phyloP scores from a whole-genome alignment of 2,113 vertebrate species.

The Holacanthus passer region DNA sequence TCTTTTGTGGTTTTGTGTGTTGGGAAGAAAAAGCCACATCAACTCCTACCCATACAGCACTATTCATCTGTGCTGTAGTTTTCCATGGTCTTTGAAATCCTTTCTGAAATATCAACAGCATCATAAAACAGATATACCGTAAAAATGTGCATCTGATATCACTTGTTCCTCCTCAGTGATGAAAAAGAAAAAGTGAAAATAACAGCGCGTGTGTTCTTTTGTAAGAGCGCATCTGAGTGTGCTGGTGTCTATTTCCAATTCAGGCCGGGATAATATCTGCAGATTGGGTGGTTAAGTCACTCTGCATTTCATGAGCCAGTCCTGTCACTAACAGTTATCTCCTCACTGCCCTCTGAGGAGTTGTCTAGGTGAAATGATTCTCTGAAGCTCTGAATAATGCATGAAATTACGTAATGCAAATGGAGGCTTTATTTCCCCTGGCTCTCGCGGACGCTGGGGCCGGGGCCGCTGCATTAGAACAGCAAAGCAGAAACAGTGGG shows the following conservation, averaged over 20 bases:
- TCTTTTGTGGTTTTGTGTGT: conserved; percentile 26
- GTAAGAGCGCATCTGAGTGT: conserved; percentile 26
- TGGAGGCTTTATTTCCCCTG: conserved; percentile 77
- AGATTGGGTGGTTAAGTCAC: conserved; percentile 79
- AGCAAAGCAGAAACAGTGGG: conserved; percentile 62
- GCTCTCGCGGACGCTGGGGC: conserved; percentile 56
- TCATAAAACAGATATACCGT: conserved; percentile 36
- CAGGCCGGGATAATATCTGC: conserved; percentile 74
- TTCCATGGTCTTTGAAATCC: conserved; percentile 29
- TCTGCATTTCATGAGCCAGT: conserved; percentile 81
- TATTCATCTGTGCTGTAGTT: conserved; percentile 28
- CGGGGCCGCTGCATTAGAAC: conserved; percentile 58
- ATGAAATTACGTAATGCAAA: conserved; percentile 85
- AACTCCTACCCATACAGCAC: not conserved
- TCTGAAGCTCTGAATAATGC: conserved; percentile 80
- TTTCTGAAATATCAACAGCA: conserved; percentile 36
- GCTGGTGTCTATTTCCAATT: conserved; percentile 67
- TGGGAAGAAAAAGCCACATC: conserved; percentile 24
- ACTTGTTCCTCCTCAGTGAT: conserved; percentile 38
- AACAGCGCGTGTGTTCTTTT: conserved; percentile 41
- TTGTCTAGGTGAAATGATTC: conserved; percentile 79
- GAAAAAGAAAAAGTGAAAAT: conserved; percentile 26
- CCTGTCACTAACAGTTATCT: conserved; percentile 81
- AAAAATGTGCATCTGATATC: conserved; percentile 58
- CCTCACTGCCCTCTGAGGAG: conserved; percentile 74